Evolutionary conservation across 1,140 invertebrate species (phyloP).

Genomic region (Sarcophaga bullata): DNA sequence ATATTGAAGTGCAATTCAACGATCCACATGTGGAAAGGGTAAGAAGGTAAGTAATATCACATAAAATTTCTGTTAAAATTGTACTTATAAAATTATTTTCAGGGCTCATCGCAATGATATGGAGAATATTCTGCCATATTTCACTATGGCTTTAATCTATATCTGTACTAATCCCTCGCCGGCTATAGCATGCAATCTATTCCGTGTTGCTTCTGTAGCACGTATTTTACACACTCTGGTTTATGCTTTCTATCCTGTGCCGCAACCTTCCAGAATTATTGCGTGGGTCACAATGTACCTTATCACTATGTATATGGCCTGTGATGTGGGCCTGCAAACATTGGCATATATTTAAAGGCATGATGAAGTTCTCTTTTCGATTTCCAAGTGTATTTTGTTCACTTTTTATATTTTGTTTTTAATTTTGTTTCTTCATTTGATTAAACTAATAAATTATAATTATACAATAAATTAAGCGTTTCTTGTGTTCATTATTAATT

Average conservation of each 20-base stretch:
- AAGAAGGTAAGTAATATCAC: slow-evolving; percentile 51
- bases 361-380: background rate
- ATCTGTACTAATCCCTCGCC: slow-evolving; percentile 69
- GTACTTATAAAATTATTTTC: slow-evolving; percentile 13
- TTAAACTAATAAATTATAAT: slow-evolving; percentile 31
- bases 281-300: slow-evolving; percentile 67
- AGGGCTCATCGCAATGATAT: slow-evolving; percentile 78
- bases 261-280: slow-evolving; percentile 71
- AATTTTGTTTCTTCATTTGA: slow-evolving; percentile 13
- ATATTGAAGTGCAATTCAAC: slow-evolving; percentile 59
- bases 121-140: slow-evolving; percentile 76
- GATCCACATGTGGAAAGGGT: slow-evolving; percentile 63
- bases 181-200: slow-evolving; percentile 68
- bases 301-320: slow-evolving; percentile 70
- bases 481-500: slow-evolving; percentile 26
- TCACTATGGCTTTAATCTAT: slow-evolving; percentile 71
- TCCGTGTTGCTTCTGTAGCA: slow-evolving; percentile 69
- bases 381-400: slow-evolving; percentile 1
- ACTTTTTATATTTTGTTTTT: background rate
- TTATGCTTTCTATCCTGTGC: slow-evolving; percentile 69
- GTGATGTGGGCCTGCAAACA: slow-evolving; percentile 55
- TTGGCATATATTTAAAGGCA: slow-evolving; percentile 50
- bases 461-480: slow-evolving; percentile 34
- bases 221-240: slow-evolving; percentile 72
- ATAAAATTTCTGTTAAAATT: background rate